These are phyloP conservation scores for Synanthedon myopaeformis DNA, from an alignment of 2,888 invertebrate genomes.

Conservation along the genomic window DNA sequence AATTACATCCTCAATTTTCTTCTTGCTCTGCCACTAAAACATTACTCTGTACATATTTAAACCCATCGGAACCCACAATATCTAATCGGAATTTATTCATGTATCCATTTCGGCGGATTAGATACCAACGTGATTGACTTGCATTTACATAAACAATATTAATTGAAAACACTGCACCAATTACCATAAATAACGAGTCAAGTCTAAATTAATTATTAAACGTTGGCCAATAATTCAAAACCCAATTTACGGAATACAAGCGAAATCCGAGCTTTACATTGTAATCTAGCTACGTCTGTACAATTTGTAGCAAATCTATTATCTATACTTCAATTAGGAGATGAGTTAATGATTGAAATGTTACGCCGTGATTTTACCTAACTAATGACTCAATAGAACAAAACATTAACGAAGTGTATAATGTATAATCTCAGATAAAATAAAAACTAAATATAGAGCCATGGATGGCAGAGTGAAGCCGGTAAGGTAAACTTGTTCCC, in stretches of 20 bases:
- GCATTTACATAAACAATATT: conserved; percentile 18
- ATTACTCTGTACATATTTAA: too few relatives aligned
- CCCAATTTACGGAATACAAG: conserved; percentile 40
- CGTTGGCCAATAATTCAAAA: conserved; percentile 44
- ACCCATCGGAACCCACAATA: not conserved
- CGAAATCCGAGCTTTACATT: conserved; percentile 30
- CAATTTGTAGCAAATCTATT: conserved; percentile 10
- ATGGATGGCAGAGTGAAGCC: too few relatives aligned
- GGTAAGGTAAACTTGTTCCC: too few relatives aligned
- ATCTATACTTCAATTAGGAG: not conserved
- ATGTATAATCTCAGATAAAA: too few relatives aligned
- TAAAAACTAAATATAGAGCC: too few relatives aligned
- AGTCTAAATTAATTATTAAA: conserved; percentile 56
- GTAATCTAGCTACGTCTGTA: conserved; percentile 30
- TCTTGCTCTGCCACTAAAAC: too few relatives aligned
- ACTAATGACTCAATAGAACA: too few relatives aligned
- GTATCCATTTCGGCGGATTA: conserved; percentile 1
- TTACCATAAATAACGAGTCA: conserved; percentile 42
- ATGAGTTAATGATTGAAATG: not conserved
- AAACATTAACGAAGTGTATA: too few relatives aligned
- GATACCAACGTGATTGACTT: conserved; percentile 19
- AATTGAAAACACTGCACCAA: conserved; percentile 11
- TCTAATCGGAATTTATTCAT: not conserved
- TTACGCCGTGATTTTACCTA: not conserved
- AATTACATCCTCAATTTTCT: too few relatives aligned